Evolutionary conservation across 53 echinoderm and acorn worm genomes (phyloP).

Genomic region (Zoroaster sp.): DNA sequence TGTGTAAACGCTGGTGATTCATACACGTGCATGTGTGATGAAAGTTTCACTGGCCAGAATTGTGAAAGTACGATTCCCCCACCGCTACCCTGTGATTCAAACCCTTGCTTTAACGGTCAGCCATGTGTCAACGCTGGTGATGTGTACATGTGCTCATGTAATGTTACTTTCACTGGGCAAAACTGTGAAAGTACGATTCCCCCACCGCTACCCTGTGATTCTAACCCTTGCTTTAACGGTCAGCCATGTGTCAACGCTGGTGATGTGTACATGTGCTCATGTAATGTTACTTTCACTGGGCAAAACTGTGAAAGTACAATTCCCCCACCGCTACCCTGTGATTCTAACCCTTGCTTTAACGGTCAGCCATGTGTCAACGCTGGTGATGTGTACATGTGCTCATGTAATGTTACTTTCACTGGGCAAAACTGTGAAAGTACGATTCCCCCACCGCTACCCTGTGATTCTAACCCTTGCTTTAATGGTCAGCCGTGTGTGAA

Average conservation of each 20-base stretch:
- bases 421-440: constrained; percentile 70
- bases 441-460: constrained; percentile 51
- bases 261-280: constrained; percentile 58
- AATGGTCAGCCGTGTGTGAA: constrained; percentile 68
- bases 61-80: constrained; percentile 50
- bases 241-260: constrained; percentile 58
- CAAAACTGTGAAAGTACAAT: constrained; percentile 73
- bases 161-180: constrained; percentile 56
- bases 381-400: constrained; percentile 52
- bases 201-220: constrained; percentile 69
- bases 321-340: constrained; percentile 66
- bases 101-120: constrained; percentile 67
- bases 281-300: constrained; percentile 65
- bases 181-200: constrained; percentile 68
- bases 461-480: constrained; percentile 79
- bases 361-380: constrained; percentile 41
- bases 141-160: constrained; percentile 64
- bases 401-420: constrained; percentile 47
- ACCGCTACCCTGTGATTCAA: constrained; percentile 61
- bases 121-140: constrained; percentile 56
- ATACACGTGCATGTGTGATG: constrained; percentile 50
- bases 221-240: constrained; percentile 80
- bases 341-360: constrained; percentile 69
- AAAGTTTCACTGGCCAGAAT: constrained; percentile 11
- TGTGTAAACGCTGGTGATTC: constrained; percentile 54